These are phyloP conservation scores for Microtus montanus DNA, from an alignment of 2,113 vertebrate genomes.

Conservation along the genomic window DNA sequence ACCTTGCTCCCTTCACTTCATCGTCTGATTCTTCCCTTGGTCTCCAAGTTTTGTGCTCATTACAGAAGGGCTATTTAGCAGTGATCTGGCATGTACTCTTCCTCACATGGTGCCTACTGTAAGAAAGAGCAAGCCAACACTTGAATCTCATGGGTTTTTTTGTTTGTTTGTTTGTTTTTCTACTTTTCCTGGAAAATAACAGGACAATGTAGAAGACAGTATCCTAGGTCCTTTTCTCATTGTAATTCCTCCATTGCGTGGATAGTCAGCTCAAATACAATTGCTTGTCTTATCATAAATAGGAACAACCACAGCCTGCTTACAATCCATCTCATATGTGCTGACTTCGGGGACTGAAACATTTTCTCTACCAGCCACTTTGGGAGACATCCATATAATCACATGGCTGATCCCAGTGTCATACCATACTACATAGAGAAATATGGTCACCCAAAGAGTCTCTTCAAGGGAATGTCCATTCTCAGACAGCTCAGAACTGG, in stretches of 20 bases:
- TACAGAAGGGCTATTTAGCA: not conserved
- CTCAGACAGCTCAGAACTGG: not conserved
- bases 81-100: not conserved
- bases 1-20: not conserved
- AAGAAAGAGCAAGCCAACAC: not conserved
- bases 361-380: not conserved
- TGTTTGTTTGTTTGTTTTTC: not conserved
- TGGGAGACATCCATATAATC: too few species aligned
- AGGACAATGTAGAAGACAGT: not conserved
- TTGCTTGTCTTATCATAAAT: not conserved
- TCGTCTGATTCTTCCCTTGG: not conserved
- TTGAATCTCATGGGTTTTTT: too few species aligned
- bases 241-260: not conserved
- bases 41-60: not conserved
- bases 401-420: not conserved
- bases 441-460: not conserved
- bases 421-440: not conserved
- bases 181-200: not conserved
- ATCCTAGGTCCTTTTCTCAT: not conserved
- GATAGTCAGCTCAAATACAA: not conserved
- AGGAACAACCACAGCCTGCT: not conserved
- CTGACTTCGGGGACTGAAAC: not conserved
- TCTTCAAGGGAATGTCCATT: not conserved
- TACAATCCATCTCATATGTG: not conserved
- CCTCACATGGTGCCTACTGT: not conserved